Percentiles rank a stretch among this genome's conserved stretches.
phyloP scores from a whole-genome alignment of 2,797 vertebrate genomes.

The Amniataba percoides region DNA sequence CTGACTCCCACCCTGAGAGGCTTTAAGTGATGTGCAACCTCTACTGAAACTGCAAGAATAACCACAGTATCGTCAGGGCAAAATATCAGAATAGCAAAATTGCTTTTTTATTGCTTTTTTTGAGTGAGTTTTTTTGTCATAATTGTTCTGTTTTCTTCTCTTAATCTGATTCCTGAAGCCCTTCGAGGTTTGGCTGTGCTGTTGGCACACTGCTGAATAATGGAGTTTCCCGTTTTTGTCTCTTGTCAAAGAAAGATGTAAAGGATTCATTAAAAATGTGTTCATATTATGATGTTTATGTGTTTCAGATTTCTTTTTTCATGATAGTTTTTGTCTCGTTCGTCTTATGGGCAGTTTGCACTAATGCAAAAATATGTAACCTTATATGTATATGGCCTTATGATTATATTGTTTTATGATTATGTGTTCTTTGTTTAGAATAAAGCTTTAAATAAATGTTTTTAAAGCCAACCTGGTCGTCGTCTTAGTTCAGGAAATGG shows the following conservation, averaged over 20 bases:
- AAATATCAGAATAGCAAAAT: background rate
- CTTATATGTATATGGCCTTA: too few species aligned
- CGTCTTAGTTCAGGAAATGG: background rate
- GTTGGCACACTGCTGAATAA: background rate
- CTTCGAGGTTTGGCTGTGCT: background rate
- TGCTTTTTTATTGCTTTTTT: background rate
- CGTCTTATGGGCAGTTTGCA: too few species aligned
- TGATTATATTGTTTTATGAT: background rate
- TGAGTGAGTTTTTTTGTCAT: background rate
- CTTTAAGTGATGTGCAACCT: constrained; percentile 27
- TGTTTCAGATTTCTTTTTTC: too few species aligned
- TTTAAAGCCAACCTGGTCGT: background rate
- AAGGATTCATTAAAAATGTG: too few species aligned
- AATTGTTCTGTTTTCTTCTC: constrained; percentile 8
- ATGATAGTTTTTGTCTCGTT: too few species aligned
- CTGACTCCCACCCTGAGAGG: background rate
- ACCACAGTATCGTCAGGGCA: constrained; percentile 19
- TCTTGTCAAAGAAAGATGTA: too few species aligned
- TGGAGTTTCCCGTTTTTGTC: too few species aligned
- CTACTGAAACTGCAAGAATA: constrained; percentile 15
- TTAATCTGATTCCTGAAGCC: background rate
- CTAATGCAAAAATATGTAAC: too few species aligned
- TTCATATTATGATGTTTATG: too few species aligned
- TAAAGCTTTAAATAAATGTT: background rate
- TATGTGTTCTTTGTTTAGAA: background rate